Conservation (phyloP, 2,797 vertebrate genomes). For the Gobio occitaniae region DNA sequence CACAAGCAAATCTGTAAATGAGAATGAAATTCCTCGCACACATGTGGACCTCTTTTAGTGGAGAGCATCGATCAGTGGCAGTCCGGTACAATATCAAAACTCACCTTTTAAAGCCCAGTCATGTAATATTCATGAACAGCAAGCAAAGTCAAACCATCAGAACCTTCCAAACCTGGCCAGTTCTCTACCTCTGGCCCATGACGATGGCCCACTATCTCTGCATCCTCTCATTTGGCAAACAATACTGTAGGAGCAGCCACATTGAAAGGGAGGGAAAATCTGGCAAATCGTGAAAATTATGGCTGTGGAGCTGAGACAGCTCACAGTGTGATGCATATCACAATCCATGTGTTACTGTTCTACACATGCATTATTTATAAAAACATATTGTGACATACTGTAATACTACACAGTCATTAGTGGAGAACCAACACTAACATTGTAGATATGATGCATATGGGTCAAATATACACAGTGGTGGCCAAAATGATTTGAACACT, state of each 20-base stretch:
- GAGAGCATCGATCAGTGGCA: conserved; percentile 11
- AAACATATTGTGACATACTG: conserved; percentile 2
- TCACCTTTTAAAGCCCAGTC: conserved; percentile 38
- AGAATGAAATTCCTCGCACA: conserved; percentile 3
- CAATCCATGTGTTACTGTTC: conserved; percentile 3
- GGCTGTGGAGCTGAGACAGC: conserved; percentile 5
- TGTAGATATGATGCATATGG: background rate
- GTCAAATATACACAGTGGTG: background rate
- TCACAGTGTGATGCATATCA: background rate
- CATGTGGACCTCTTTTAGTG: background rate
- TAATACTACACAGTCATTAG: background rate
- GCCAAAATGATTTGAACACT: no score
- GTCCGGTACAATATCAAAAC: conserved; percentile 13
- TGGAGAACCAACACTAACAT: background rate
- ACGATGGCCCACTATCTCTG: conserved; percentile 8
- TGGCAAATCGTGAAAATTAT: conserved; percentile 12
- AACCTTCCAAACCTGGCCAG: conserved; percentile 32
- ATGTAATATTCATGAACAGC: conserved; percentile 40
- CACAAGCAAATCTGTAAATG: conserved; percentile 29
- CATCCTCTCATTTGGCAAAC: conserved; percentile 27
- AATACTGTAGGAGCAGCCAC: conserved; percentile 22
- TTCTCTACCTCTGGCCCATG: conserved; percentile 27
- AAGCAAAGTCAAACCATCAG: conserved; percentile 32
- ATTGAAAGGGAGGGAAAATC: conserved; percentile 10
- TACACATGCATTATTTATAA: conserved; percentile 1